phyloP scores from a whole-genome alignment of 35 echinoderm and acorn worm species.

The Ptychodera flava region DNA sequence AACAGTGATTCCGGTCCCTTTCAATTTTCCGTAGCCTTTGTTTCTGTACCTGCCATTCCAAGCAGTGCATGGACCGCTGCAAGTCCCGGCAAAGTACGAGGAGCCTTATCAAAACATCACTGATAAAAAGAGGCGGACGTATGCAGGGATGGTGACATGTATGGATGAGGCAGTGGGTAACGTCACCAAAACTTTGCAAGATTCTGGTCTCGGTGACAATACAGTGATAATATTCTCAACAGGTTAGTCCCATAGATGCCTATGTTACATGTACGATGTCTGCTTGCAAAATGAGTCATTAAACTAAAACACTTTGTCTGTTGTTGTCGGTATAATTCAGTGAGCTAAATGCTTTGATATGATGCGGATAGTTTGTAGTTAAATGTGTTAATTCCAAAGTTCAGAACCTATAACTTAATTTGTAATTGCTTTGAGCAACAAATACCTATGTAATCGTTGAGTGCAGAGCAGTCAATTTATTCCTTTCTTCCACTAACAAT shows the following conservation, averaged over 20 bases:
- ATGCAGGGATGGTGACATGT: conserved; percentile 77
- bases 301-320: too few relatives aligned
- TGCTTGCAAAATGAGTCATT: too few relatives aligned
- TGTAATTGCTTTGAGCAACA: too few relatives aligned
- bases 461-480: too few relatives aligned
- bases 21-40: conserved; percentile 64
- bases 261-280: neutral
- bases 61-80: conserved; percentile 70
- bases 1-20: too few relatives aligned
- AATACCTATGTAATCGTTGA: too few relatives aligned
- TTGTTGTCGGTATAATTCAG: too few relatives aligned
- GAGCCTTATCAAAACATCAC: conserved; percentile 49
- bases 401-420: too few relatives aligned
- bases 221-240: conserved; percentile 90
- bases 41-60: conserved; percentile 86
- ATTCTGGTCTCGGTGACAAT: conserved; percentile 58
- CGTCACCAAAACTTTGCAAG: conserved; percentile 58
- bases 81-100: conserved; percentile 71
- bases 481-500: too few relatives aligned
- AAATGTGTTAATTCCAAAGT: too few relatives aligned
- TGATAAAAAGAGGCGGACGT: conserved; percentile 35
- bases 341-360: too few relatives aligned
- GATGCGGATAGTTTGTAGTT: too few relatives aligned
- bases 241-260: conserved; percentile 27
- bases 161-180: conserved; percentile 96